Evolutionary conservation across 2,888 invertebrate genomes (phyloP), one percentile per base, ranked within the genome.

Genomic region (Plutella xylostella): DNA sequence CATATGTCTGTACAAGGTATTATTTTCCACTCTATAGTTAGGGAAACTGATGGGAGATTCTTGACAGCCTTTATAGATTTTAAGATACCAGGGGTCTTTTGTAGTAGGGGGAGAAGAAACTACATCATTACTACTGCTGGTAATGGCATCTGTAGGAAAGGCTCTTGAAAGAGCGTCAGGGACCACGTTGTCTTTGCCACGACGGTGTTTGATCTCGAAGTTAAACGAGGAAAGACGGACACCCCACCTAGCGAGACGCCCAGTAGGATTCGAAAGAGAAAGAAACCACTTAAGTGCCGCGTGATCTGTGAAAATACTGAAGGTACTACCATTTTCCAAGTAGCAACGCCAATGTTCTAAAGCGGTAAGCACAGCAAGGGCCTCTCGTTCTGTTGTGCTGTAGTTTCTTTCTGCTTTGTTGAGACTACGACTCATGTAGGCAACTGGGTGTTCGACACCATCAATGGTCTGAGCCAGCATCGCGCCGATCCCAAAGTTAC

Each of bases 151-250:
- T 4, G 20, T 2, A 22, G 34, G 45, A 17, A 21, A 6, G 15
- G 42, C 40, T 25, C 47, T 25, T 14, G 43, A 43, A 4, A 46
- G 15, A 1, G 43, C 38, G 33, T 46, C 43, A 1, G 46, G 46
- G 5, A 46, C 25, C 5, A 46, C 43, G 21, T 46, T 46, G 3
- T 46, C 46, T 3, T 11, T 20, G 21, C 50, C 50, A 1, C 38
- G 14, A 3, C 49, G 35, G 38, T 51, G 51, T 41, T 48, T 42
- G 11, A 46, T 42, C 2, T n/a, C 17, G 19, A 46, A 42, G 19
- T 46, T 31, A 17, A 42, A 46, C 4, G 42, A 11, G 2, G 42
- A 42, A 2, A 46, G 31, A 14, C 42, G 42, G 4, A 46, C 28
- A 5, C 46, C 42, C 46, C 42, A 42, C 7, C 46, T n/a, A 25